Conservation (phyloP, 2,113 vertebrate genomes). For the Strix uralensis region DNA sequence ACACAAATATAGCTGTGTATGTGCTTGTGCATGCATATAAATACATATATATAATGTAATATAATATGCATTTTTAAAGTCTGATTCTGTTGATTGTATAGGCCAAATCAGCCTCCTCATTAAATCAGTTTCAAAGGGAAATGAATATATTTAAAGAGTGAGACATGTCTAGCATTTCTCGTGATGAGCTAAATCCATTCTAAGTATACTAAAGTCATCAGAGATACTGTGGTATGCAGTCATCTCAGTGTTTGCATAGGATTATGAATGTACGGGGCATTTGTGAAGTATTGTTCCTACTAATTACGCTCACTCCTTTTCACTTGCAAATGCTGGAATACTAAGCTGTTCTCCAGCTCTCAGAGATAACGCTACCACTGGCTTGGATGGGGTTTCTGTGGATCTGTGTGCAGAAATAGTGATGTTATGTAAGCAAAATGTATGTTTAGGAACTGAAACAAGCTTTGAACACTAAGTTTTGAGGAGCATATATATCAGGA, state of each 20-base stretch:
- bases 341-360: background rate
- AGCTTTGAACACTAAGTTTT: background rate
- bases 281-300: background rate
- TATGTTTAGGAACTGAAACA: background rate
- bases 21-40: background rate
- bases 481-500: fast-evolving
- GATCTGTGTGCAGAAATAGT: background rate
- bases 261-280: background rate
- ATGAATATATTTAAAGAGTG: constrained; percentile 58
- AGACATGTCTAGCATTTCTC: constrained; percentile 46
- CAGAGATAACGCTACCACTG: background rate
- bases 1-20: background rate
- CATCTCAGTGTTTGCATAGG: background rate
- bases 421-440: background rate
- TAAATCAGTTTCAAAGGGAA: constrained; percentile 58
- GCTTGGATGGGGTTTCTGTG: background rate
- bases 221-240: background rate
- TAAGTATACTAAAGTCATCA: constrained; percentile 10
- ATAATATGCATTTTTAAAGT: constrained; percentile 23
- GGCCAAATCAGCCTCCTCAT: constrained; percentile 51
- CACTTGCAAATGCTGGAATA: background rate
- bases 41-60: constrained; percentile 21
- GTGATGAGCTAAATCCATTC: constrained; percentile 50
- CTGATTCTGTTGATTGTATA: constrained; percentile 50
- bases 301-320: background rate